These are phyloP conservation scores for Edolisoma coerulescens DNA, from an alignment of 2,113 vertebrate genomes.

Conservation along the genomic window DNA sequence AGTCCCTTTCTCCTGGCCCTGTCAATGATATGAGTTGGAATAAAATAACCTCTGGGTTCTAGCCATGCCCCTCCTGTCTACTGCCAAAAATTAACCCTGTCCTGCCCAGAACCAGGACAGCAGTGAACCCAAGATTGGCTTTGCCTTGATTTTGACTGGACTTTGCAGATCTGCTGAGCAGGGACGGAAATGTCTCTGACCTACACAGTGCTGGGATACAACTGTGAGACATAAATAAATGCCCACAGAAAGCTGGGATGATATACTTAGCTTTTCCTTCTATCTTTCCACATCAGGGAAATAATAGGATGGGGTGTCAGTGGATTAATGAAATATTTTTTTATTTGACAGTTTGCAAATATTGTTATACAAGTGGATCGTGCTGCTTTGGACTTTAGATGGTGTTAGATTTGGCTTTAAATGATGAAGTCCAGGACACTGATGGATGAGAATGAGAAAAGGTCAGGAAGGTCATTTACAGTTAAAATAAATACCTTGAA, in stretches of 20 bases:
- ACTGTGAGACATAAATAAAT: conserved; percentile 28
- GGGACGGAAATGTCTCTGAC: conserved; percentile 5
- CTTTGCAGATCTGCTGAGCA: background rate
- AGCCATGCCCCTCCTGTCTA: background rate
- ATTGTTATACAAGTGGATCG: background rate
- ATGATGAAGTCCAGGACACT: conserved; percentile 47
- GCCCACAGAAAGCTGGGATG: conserved; percentile 15
- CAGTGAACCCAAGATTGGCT: background rate
- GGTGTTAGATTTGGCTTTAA: conserved; percentile 42
- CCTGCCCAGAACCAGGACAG: background rate
- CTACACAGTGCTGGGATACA: background rate
- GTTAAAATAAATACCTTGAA: conserved; percentile 65
- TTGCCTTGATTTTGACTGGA: background rate
- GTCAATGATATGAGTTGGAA: background rate
- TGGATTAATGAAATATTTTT: conserved; percentile 61
- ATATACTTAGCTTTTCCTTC: conserved; percentile 5
- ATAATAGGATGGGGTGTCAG: conserved; percentile 35
- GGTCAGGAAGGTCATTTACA: conserved; percentile 38
- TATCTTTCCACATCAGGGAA: conserved; percentile 43
- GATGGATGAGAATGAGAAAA: conserved; percentile 58
- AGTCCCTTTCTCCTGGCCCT: background rate
- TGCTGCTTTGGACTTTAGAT: background rate
- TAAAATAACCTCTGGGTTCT: background rate
- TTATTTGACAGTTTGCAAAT: conserved; percentile 45
- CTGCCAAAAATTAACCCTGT: background rate